phyloP scores from a whole-genome alignment of 2,888 invertebrate species.

The Beris chalybata region DNA sequence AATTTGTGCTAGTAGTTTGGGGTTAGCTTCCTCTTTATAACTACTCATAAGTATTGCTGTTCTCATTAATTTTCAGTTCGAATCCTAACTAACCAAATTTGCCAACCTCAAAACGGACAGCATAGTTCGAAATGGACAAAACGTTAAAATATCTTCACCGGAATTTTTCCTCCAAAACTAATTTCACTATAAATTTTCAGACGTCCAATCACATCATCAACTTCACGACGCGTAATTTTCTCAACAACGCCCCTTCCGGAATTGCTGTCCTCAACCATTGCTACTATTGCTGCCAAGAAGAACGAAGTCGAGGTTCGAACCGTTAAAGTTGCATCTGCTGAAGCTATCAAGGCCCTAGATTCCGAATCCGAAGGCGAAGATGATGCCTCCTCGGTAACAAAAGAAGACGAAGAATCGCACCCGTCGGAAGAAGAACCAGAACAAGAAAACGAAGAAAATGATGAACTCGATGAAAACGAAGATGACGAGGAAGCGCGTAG shows the following conservation, averaged over 20 bases:
- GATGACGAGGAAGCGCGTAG: constrained; percentile 31
- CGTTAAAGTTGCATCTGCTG: background rate
- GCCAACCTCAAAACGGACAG: too few species aligned
- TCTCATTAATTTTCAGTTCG: too few species aligned
- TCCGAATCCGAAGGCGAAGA: constrained; percentile 23
- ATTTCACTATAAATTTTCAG: constrained; percentile 41
- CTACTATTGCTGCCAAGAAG: constrained; percentile 39
- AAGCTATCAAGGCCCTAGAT: constrained; percentile 22
- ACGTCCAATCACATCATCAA: constrained; percentile 52
- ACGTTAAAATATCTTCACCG: too few species aligned
- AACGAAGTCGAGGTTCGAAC: constrained; percentile 11
- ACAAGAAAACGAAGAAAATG: constrained; percentile 39
- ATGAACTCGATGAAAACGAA: constrained; percentile 28
- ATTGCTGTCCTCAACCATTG: constrained; percentile 48
- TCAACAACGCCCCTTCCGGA: constrained; percentile 50
- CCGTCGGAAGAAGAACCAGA: constrained; percentile 27
- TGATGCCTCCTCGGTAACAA: constrained; percentile 7
- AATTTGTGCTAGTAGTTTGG: constrained; percentile 41
- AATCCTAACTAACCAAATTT: too few species aligned
- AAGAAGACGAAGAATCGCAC: constrained; percentile 29
- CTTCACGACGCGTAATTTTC: constrained; percentile 46
- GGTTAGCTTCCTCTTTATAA: constrained; percentile 41
- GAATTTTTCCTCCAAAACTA: too few species aligned
- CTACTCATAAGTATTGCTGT: constrained; percentile 6
- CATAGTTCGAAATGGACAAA: too few species aligned